Evolutionary conservation across 2,113 vertebrate species (phyloP).

Genomic region (Gymnobelideus leadbeateri): DNA sequence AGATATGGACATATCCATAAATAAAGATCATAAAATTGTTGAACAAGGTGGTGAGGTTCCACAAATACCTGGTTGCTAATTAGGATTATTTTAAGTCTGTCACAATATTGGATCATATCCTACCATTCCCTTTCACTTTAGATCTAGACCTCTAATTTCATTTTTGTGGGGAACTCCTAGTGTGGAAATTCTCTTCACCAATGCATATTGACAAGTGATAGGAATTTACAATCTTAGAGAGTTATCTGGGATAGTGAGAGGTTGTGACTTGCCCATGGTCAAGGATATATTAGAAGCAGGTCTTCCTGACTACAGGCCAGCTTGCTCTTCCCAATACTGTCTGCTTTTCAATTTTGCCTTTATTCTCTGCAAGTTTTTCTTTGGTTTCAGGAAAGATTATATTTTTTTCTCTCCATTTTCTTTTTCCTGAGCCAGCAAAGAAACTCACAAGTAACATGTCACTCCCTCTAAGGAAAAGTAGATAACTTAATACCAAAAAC

Average conservation of each 20-base stretch:
- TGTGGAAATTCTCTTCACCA: background rate
- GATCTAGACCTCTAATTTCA: background rate
- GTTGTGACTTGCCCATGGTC: background rate
- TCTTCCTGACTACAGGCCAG: background rate
- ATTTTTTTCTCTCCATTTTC: constrained; percentile 21
- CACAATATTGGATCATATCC: background rate
- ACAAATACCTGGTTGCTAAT: background rate
- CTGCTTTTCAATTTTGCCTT: background rate
- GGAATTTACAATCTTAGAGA: background rate
- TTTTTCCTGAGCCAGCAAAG: constrained; percentile 53
- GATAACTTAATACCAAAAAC: constrained; percentile 63
- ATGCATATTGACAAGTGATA: background rate
- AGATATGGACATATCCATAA: constrained; percentile 40
- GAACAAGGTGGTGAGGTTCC: background rate
- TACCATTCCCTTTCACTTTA: background rate
- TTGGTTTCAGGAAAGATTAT: constrained; percentile 8
- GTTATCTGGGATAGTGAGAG: background rate
- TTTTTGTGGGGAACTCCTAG: background rate
- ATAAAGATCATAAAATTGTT: constrained; percentile 51
- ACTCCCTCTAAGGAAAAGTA: constrained; percentile 40
- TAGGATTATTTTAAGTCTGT: background rate
- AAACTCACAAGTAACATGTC: constrained; percentile 23
- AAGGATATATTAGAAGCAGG: background rate
- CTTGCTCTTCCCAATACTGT: background rate
- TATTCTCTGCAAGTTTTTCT: background rate